Conservation (phyloP, 2,113 vertebrate genomes). For the Ascaphus truei region DNA sequence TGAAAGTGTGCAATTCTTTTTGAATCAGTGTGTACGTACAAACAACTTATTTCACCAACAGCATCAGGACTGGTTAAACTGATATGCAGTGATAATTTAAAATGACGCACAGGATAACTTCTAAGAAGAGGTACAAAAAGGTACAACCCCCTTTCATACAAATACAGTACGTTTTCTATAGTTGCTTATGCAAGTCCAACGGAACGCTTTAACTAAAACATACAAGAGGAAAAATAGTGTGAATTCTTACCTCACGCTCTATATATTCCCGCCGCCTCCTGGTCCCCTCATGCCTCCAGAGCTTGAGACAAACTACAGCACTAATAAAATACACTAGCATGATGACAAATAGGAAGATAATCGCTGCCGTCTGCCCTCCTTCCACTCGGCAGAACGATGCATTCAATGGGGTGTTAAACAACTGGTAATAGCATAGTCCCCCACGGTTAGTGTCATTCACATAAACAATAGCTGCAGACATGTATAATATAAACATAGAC, state of each 20-base stretch:
- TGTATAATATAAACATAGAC: constrained; percentile 73
- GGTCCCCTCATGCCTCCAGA: constrained; percentile 87
- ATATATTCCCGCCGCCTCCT: constrained; percentile 66
- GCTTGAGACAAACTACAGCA: constrained; percentile 74
- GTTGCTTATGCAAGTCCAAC: no score
- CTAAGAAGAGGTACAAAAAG: no score
- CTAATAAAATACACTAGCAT: constrained; percentile 81
- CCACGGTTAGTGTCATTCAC: constrained; percentile 84
- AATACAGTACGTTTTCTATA: no score
- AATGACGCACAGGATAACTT: no score
- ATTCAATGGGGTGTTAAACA: constrained; percentile 80
- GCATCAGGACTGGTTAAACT: no score
- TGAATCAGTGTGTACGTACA: no score
- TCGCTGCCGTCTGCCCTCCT: constrained; percentile 84
- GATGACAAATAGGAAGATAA: constrained; percentile 83
- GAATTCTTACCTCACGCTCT: constrained; percentile 67
- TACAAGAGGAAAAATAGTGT: no score
- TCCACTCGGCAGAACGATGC: constrained; percentile 82
- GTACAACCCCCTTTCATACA: no score
- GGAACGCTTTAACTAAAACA: no score
- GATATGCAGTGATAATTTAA: no score
- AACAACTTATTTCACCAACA: no score
- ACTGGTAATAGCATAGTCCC: constrained; percentile 77
- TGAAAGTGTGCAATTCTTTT: no score
- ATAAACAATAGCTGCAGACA: constrained; percentile 78